Conservation (phyloP, 2,797 vertebrate genomes). For the Cottoperca gobio region DNA sequence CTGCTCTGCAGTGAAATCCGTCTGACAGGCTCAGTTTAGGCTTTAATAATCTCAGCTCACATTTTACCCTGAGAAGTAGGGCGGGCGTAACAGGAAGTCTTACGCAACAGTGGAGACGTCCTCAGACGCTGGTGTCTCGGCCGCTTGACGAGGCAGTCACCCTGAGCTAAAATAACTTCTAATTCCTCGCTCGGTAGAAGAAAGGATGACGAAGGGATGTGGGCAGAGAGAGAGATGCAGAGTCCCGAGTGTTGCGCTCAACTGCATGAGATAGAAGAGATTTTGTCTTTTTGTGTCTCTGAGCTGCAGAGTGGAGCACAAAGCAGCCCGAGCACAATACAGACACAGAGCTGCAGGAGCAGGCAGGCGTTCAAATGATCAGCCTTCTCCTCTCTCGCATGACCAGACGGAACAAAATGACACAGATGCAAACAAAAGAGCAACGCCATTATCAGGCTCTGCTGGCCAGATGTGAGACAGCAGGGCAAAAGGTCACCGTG, state of each 20-base stretch:
- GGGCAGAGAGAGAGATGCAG: slow-evolving; percentile 17
- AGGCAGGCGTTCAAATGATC: slow-evolving; percentile 18
- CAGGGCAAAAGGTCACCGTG: slow-evolving; percentile 10
- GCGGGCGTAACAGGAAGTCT: slow-evolving; percentile 24
- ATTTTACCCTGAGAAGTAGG: slow-evolving; percentile 41
- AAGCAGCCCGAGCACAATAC: slow-evolving; percentile 30
- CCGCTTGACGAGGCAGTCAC: slow-evolving; percentile 23
- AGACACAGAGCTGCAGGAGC: background rate
- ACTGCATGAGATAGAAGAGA: slow-evolving; percentile 24
- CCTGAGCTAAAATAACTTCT: slow-evolving; percentile 34
- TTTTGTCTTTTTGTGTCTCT: slow-evolving; percentile 22
- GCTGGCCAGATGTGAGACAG: slow-evolving; percentile 50
- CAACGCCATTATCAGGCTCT: slow-evolving; percentile 31
- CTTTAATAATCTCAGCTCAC: slow-evolving; percentile 28
- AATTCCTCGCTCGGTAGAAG: slow-evolving; percentile 33
- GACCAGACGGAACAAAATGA: slow-evolving; percentile 18
- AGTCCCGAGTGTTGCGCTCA: slow-evolving; percentile 25
- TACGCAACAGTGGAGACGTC: slow-evolving; percentile 36
- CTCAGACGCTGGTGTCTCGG: slow-evolving; percentile 7
- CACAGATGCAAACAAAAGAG: slow-evolving; percentile 50
- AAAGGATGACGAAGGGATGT: background rate
- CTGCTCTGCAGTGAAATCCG: slow-evolving; percentile 15
- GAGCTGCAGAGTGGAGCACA: slow-evolving; percentile 26
- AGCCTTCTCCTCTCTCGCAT: background rate
- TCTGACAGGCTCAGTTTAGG: slow-evolving; percentile 23